Percentiles rank a stretch among this genome's conserved stretches.
phyloP scores from a whole-genome alignment of 2,113 vertebrate species.

The Australoheros scitulus region DNA sequence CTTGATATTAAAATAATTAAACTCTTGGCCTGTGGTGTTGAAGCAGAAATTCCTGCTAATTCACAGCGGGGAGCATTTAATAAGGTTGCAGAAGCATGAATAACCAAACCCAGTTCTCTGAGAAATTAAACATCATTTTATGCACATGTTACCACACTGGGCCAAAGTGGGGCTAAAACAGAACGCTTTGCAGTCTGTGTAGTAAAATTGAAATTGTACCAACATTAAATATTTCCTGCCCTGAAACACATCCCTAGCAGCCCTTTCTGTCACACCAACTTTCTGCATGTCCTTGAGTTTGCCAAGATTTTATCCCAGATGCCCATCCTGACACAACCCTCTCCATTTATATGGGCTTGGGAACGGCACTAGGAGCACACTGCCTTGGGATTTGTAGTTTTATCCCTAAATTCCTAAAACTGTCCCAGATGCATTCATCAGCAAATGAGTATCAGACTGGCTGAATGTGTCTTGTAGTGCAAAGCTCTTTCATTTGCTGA shows the following conservation, averaged over 20 bases:
- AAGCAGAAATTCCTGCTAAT: constrained; percentile 39
- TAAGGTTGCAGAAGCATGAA: constrained; percentile 35
- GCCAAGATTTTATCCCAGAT: too few relatives aligned
- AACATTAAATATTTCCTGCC: neutral
- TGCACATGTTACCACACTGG: neutral
- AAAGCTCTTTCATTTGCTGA: neutral
- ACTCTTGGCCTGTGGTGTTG: constrained; percentile 11
- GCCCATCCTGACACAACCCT: too few relatives aligned
- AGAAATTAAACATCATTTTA: neutral
- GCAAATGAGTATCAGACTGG: too few relatives aligned
- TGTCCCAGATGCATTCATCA: too few relatives aligned
- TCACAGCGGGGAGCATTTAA: constrained; percentile 37
- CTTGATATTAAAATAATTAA: constrained; percentile 60
- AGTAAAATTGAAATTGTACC: neutral
- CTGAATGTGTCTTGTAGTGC: neutral
- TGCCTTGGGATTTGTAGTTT: too few relatives aligned
- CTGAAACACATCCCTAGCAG: neutral
- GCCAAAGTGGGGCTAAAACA: neutral
- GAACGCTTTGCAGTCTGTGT: neutral
- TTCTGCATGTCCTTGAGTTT: too few relatives aligned
- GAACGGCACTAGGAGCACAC: too few relatives aligned
- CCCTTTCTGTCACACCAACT: too few relatives aligned
- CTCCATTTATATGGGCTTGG: too few relatives aligned
- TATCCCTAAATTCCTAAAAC: too few relatives aligned
- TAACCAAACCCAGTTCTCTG: neutral